Evolutionary conservation across 2,888 invertebrate genomes (phyloP), one percentile per base, ranked within the genome.

Genomic region (Lymantria dispar): DNA sequence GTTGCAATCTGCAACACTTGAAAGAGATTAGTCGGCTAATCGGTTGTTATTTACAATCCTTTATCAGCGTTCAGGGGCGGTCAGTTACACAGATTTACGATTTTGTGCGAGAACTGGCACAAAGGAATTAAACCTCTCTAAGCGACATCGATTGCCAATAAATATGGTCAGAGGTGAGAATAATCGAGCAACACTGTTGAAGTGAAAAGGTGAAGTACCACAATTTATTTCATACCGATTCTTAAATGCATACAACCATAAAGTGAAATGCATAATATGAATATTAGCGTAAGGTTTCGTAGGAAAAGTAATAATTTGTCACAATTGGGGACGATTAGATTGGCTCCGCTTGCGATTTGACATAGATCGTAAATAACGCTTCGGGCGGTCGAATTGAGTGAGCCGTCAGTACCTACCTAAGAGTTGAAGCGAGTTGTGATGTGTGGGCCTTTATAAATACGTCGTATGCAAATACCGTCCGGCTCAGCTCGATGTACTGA

Each of bases 261-360:
- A 79, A 83, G 83, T 82, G 85, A 83, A 87, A 87, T 79, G 79
- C 78, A 73, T 79, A 80, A 83, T 80, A 76, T 80, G 72, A 72
- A 85, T 85, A n/a, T 83, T 85, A 85, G 83, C 83, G 69, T 80
- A 78, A 83, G 81, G 85, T 87, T 89, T 90, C 87, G 81, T 85
- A 85, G 87, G 87, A 90, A 88, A 90, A 89, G 89, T 87, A 84
- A 86, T 91, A 88, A 90, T 89, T 83, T 87, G 89, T 89, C 87
- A 87, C 88, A 89, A 89, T 90, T 89, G 90, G 87, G 86, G 77
- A 76, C 89, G 87, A 90, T 91, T 90, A 87, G 89, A 89, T 88
- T 80, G 86, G 89, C 83, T 86, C 82, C 78, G 86, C 77, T 78
- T 80, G 75, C 87, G 85, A 90, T 90, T 90, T 83, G 88, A 82